Evolutionary conservation across 92 coral and sea anemone genomes (phyloP).

Genomic region (Montipora capitata): DNA sequence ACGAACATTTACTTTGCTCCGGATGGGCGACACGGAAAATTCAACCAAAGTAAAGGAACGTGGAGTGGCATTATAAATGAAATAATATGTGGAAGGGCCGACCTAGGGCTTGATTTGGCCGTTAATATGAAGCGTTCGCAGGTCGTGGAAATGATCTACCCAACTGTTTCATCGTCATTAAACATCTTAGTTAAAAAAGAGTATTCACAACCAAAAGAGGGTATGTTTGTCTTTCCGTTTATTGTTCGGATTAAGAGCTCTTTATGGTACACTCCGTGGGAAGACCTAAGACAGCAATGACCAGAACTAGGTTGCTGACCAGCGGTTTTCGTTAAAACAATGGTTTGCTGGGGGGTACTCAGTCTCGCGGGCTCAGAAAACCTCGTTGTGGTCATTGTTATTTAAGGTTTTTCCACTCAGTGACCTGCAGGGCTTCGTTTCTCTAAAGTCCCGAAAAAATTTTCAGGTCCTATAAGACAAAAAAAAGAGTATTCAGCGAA

Average conservation of each 20-base stretch:
- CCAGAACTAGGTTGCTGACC: too few species aligned
- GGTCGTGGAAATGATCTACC: slow-evolving; percentile 63
- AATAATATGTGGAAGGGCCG: slow-evolving; percentile 65
- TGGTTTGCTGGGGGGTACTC: too few species aligned
- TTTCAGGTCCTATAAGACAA: too few species aligned
- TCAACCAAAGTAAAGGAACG: neutral
- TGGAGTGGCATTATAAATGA: slow-evolving; percentile 76
- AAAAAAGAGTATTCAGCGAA: too few species aligned
- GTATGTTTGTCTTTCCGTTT: neutral
- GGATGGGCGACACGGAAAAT: slow-evolving; percentile 71
- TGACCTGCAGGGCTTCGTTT: too few species aligned
- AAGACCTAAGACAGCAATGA: too few species aligned
- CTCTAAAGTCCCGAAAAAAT: too few species aligned
- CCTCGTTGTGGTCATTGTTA: too few species aligned
- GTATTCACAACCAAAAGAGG: slow-evolving; percentile 1
- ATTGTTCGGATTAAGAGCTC: neutral
- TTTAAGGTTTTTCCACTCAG: too few species aligned
- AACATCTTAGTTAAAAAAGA: slow-evolving; percentile 75
- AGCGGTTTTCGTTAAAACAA: too few species aligned
- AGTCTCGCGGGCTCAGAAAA: too few species aligned
- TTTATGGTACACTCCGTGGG: too few species aligned
- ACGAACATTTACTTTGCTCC: slow-evolving; percentile 60
- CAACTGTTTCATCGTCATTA: slow-evolving; percentile 59
- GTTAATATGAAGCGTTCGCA: slow-evolving; percentile 35
- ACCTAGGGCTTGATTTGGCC: slow-evolving; percentile 70